A percentile compares a stretch with the other conserved stretches of the same genome.
Conservation (phyloP, 2,888 invertebrate species). For the Drosophila niveifrons region DNA sequence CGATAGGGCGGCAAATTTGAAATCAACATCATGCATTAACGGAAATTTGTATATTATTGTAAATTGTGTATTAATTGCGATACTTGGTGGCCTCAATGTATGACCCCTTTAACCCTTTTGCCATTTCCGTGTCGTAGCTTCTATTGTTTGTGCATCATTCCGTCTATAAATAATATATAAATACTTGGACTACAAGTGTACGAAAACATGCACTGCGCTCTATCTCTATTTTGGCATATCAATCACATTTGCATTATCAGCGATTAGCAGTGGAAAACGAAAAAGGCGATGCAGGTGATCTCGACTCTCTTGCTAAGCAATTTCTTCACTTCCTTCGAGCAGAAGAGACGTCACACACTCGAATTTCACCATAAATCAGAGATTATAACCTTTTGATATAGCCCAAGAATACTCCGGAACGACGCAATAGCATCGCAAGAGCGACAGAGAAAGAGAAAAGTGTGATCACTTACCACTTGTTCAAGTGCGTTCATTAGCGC, state of each 20-base stretch:
- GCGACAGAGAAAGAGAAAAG: conserved; percentile 1
- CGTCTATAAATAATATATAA: conserved; percentile 6
- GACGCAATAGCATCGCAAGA: conserved; percentile 15
- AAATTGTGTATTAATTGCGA: neutral
- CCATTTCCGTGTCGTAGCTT: conserved; percentile 24
- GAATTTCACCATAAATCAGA: conserved; percentile 42
- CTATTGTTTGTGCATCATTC: conserved; percentile 5
- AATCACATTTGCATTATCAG: conserved; percentile 12
- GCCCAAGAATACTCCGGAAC: conserved; percentile 18
- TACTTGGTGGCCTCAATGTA: neutral
- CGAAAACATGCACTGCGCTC: conserved; percentile 21
- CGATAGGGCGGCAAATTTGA: conserved; percentile 7
- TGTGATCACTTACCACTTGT: conserved; percentile 4
- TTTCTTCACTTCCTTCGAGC: neutral
- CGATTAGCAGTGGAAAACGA: conserved; percentile 4
- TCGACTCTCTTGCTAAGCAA: neutral
- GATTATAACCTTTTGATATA: conserved; percentile 41
- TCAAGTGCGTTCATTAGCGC: conserved; percentile 70
- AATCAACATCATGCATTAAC: neutral
- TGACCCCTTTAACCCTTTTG: conserved; percentile 1
- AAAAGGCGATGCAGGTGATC: conserved; percentile 10
- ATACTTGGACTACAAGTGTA: conserved; percentile 7
- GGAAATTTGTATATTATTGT: neutral
- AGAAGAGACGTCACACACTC: neutral
- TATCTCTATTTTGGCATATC: conserved; percentile 5